Evolutionary conservation across 2,113 vertebrate species (phyloP).

Genomic region (Mohoua ochrocephala): DNA sequence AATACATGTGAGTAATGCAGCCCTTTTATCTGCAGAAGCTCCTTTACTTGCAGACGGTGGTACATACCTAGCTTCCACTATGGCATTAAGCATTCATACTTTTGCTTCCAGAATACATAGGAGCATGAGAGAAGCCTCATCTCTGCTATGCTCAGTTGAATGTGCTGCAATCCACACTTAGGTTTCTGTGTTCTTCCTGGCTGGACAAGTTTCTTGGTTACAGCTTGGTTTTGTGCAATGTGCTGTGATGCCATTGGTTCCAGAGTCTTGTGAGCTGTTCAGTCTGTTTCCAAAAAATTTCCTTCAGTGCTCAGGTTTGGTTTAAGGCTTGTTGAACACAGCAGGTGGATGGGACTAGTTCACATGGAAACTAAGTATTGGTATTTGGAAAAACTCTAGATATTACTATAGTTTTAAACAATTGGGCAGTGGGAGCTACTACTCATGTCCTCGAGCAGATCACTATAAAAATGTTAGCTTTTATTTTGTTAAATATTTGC

Average conservation of each 20-base stretch:
- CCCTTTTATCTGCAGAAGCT: neutral
- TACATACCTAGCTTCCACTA: rapidly evolving
- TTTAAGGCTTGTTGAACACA: neutral
- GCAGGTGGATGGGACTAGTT: neutral
- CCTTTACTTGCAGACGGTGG: neutral
- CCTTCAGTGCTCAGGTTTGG: neutral
- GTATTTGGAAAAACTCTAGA: neutral
- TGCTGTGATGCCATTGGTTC: rapidly evolving
- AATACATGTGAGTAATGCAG: neutral
- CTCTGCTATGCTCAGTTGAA: neutral
- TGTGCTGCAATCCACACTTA: rapidly evolving
- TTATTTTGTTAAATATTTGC: neutral
- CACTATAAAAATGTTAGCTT: neutral
- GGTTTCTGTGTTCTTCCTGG: neutral
- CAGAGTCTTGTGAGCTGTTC: neutral
- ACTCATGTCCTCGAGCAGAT: neutral
- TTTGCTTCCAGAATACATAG: neutral
- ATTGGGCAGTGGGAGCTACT: neutral
- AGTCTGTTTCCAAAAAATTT: neutral
- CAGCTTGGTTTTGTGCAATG: neutral
- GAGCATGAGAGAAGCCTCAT: neutral
- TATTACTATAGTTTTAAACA: neutral
- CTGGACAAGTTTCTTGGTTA: neutral
- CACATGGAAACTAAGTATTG: neutral
- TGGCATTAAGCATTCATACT: neutral